Base-by-base conservation (phyloP, 2,113 vertebrate species). In the Mustela lutreola region DNA sequence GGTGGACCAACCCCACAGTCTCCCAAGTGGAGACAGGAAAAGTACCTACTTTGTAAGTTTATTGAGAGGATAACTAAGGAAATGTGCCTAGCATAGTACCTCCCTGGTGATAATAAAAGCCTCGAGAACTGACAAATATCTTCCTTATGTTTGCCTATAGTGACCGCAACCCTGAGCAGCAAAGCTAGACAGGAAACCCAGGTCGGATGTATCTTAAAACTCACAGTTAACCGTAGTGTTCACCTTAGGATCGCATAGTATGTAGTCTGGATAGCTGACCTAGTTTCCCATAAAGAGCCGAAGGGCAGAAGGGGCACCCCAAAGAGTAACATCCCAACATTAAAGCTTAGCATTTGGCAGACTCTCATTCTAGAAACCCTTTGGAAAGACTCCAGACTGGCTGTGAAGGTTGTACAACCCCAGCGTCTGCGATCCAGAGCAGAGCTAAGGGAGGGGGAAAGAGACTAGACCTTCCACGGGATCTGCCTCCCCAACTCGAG, bases 341-440 rank as follows among this genome's bases (percentile, higher is more conserved):
- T 36, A 18, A 91, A 36, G 63, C 87, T 91, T 78, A n/a, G n/a
- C 9, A 28, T 53, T 70, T 45, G 58, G 60, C 36, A 91, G 75
- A 42, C 50, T 76, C 53, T 91, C 56, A 24, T 36, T 95, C 88
- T 91, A 82, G 89, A 78, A 60, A 36, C 73, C 39, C 56, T 94
- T 21, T 36, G 70, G 58, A 63, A 14, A 86, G 42, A 81, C 14
- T 78, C 70, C 50, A 79, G 53, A 80, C 67, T 28, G 62, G 14
- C 48, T 39, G 21, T 19, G 75, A 92, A 76, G 75, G 79, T 3
- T n/a, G 42, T 79, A 65, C 15, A 58, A 33, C 45, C 87, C 42
- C 48, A 36, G 31, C 11, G 0, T 33, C 14, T 24, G 45, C 67
- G 45, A 86, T n/a, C 48, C 48, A 16, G 62, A 11, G n/a, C 65